Evolutionary conservation across 2,888 invertebrate genomes (phyloP).

Genomic region (Disparrhopalites patrizii): DNA sequence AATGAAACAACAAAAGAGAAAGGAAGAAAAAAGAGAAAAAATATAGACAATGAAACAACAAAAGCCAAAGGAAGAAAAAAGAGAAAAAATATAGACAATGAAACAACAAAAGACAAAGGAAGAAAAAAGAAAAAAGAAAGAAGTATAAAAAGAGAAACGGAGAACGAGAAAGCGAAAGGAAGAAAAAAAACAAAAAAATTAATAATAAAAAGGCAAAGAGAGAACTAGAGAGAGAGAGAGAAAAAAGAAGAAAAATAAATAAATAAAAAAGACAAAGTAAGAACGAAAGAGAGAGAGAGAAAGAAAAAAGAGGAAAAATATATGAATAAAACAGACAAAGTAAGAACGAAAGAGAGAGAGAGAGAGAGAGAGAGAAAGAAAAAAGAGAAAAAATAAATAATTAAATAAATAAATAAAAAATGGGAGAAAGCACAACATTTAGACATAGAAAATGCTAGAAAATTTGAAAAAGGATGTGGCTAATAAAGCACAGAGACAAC

Average conservation of each 20-base stretch:
- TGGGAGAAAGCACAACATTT: not conserved
- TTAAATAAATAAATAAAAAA: not conserved
- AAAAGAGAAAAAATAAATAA: not conserved
- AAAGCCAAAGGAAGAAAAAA: too few species aligned
- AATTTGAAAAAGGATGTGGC: too few species aligned
- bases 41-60: too few species aligned
- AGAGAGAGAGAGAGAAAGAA: constrained; percentile 11
- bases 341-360: not conserved
- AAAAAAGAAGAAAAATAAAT: too few species aligned
- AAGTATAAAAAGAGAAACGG: not conserved
- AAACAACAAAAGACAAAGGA: not conserved
- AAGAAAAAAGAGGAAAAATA: constrained; percentile 7
- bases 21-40: too few species aligned
- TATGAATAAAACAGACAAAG: too few species aligned
- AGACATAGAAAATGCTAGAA: too few species aligned
- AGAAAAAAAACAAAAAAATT: not conserved
- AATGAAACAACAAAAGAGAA: too few species aligned
- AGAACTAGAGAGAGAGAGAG: not conserved
- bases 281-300: not conserved
- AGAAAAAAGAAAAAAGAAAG: not conserved
- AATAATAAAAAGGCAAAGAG: not conserved
- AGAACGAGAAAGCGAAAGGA: too few species aligned
- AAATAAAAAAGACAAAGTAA: too few species aligned
- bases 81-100: too few species aligned
- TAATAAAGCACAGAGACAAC: too few species aligned